Percentiles rank a stretch among this genome's conserved stretches.
Conservation (phyloP, 2,888 invertebrate genomes). For the Chrysolina oricalcia region DNA sequence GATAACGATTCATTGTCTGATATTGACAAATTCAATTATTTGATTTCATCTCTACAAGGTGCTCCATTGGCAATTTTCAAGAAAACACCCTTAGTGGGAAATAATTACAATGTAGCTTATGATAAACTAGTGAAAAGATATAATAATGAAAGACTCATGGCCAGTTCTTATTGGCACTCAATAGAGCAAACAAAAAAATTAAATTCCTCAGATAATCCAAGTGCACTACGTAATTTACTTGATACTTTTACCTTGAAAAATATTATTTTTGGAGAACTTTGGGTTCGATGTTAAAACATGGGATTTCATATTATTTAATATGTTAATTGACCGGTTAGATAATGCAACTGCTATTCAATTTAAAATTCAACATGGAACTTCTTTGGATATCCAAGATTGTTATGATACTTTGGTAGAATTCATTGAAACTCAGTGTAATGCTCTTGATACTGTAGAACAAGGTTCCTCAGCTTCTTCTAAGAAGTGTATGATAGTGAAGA, state of each 20-base stretch:
- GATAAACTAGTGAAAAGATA: too few species aligned
- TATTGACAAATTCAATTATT: conserved; percentile 33
- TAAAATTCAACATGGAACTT: background rate
- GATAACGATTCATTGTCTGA: conserved; percentile 21
- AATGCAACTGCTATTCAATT: background rate
- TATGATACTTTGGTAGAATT: background rate
- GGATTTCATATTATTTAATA: background rate
- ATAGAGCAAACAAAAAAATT: background rate
- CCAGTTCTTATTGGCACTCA: too few species aligned
- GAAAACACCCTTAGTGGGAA: background rate
- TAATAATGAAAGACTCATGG: too few species aligned
- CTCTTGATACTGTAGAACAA: background rate
- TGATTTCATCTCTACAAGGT: conserved; percentile 17
- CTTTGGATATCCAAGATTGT: background rate
- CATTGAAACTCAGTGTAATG: background rate
- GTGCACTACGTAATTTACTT: background rate
- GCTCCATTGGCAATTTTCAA: conserved; percentile 21
- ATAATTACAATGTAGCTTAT: background rate
- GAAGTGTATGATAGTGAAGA: background rate
- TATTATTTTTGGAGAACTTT: background rate
- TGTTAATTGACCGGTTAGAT: background rate
- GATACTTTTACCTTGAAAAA: background rate
- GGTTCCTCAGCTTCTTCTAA: background rate
- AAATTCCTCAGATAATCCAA: background rate
- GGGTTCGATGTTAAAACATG: background rate